Base-by-base conservation (phyloP, 2,113 vertebrate genomes). In the Coptodon rendalli region DNA sequence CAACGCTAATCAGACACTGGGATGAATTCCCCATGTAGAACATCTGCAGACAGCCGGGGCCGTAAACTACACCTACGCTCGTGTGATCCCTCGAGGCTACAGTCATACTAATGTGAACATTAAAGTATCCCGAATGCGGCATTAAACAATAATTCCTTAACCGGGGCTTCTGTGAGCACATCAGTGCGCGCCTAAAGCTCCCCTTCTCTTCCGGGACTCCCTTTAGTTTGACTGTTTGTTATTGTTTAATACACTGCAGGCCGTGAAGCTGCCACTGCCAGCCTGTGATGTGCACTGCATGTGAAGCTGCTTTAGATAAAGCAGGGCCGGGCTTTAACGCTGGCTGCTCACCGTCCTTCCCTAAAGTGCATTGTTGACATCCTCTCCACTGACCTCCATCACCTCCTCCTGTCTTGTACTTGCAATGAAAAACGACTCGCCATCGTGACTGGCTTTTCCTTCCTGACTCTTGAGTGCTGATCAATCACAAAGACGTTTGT, bases 401-500 rank as follows among this genome's bases (percentile, higher is more conserved):
- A 84, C 93, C 96, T 94, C 94, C 89, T 88, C 91, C 93, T 92
- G 95, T 94, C 96, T 96, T 88, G 93, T 96, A 94, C 88, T 94
- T 85, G 66, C n/a, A 84, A 94, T 96, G 95, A 97, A 95, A 96
- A 96, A 97, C 94, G 95, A 94, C 94, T 93, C 95, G 38, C 66
- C 78, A 84, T 91, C 88, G 89, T 78, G 95, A 95, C 95, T 94
- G 94, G 93, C 91, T 95, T 96, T 87, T 96, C 94, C 95, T 95
- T 95, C 96, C 95, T 96, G 96, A 92, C 94, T 95, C 95, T 93
- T 92, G 95, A 91, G 92, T 88, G 92, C 91, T 84, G 95, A 97
- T 97, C 96, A 96, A 96, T 97, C 97, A 96, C 96, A 91, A 56
- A 57, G 95, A 96, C 96, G 94, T 95, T 94, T 97, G 96, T 97